A percentile compares a stretch with the other conserved stretches of the same genome.
Conservation (phyloP, 2,888 invertebrate species). For the Ophion slaviceki region DNA sequence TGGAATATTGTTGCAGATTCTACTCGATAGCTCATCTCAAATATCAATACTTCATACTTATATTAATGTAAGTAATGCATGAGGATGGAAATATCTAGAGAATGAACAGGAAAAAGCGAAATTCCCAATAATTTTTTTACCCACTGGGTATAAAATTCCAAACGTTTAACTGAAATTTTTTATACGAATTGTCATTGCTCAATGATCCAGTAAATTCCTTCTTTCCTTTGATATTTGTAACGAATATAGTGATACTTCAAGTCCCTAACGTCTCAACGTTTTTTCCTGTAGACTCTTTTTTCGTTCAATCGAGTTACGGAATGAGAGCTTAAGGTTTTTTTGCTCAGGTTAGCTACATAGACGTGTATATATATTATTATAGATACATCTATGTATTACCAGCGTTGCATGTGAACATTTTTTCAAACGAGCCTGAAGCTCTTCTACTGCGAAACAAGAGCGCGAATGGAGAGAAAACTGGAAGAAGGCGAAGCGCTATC, state of each 20-base stretch:
- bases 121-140: neutral
- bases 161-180: neutral
- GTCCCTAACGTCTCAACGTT: neutral
- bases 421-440: conserved; percentile 27
- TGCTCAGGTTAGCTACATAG: neutral
- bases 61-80: neutral
- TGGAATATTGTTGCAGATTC: neutral
- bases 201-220: neutral
- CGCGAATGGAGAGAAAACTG: conserved; percentile 30
- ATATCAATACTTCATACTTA: neutral
- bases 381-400: neutral
- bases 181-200: neutral
- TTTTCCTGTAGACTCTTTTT: neutral
- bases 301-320: neutral
- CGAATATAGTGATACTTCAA: neutral
- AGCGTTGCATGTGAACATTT: conserved; percentile 11
- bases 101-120: neutral
- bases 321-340: neutral
- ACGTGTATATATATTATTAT: neutral
- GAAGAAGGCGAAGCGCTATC: conserved; percentile 46
- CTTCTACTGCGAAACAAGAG: conserved; percentile 45
- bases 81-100: neutral
- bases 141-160: neutral
- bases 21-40: neutral
- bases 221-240: neutral